Evolutionary conservation across 2,888 invertebrate species (phyloP), one percentile per base, ranked within the genome.

Genomic region (Phlogophora meticulosa): DNA sequence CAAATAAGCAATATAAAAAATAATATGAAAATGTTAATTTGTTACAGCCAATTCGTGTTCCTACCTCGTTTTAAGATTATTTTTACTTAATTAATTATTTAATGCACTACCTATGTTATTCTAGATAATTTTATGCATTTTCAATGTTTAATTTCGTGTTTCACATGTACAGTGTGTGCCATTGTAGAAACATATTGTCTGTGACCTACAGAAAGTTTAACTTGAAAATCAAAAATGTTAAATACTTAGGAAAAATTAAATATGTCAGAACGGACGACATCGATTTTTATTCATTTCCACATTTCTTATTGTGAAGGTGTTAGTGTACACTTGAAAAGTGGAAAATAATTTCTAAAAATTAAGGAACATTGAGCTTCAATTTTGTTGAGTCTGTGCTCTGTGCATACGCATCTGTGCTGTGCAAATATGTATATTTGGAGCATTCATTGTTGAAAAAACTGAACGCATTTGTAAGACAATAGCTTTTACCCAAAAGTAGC

Each of bases 21-120:
- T 0, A 34, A 17, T 28, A 28, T n/a, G 2, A 20, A 20, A n/a
- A 20, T 32, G 36, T 53, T 42, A 24, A 15, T 66, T 46, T 66
- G 28, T 40, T 20, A 51, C 22, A 36, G 34, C 17, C 20, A 75
- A 57, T 72, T 72, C 57, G 72, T 80, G 73, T 80, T 80, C 66
- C 62, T 77, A 77, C 42, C 49, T 78, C 43, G 72, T 48, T 48
- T 46, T 80, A 76, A 67, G 56, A 63, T 63, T 60, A 57, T 66
- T 62, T 76, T 81, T 81, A 78, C 81, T 78, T 80, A 81, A 78
- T 72, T 80, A 80, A 57, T 58, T 72, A 55, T 40, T 28, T 49
- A 58, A 55, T 51, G 10, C 53, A 49, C 34, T 46, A 53, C 46
- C 36, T 73, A 52, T 62, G 24, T 55, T 49, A 58, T 53, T 42